Evolutionary conservation across 2,888 invertebrate species (phyloP), one percentile per base, ranked within the genome.

Genomic region (Aproaerema taeniolella): DNA sequence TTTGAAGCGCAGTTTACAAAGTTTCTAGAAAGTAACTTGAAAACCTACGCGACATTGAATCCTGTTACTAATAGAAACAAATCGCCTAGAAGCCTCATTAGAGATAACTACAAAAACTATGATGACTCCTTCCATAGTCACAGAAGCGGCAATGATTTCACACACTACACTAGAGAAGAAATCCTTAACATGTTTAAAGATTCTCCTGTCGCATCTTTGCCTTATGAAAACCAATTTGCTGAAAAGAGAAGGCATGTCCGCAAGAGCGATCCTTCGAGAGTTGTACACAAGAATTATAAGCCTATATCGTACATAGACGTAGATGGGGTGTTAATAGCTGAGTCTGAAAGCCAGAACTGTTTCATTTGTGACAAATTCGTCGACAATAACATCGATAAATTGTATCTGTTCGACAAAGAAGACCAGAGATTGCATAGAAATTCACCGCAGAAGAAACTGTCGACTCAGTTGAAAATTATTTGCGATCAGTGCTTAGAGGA

Each of bases 121-220:
- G 67, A 68, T 20, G 65, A 65, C 7, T 55, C 46, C 20, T 61
- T 65, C 1, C 41, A 41, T 6, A 42, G 31, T 25, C 49, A 50
- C 30, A 66, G 61, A 15, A 65, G 57, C 12, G 67, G 55, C 20
- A 74, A 80, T 35, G 67, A 72, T 36, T 61, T 71, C 10, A 50
- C 57, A 5, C 46, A 42, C 8, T 70, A 71, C 16, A 80, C 82
- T 0, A 58, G 86, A 9, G 85, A 86, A 30, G 80, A 83, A 32
- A 67, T 86, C 16, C 47, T 86, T 9, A 81, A 85, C 46, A 77
- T 86, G 77, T 79, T 86, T 14, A 86, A 85, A 58, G 79, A 86
- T 55, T 72, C 83, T 0, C 87, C 87, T 0, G 75, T 85, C 1
- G 70, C 73, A 0, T 67, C 77, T 1, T 41, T 75, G n/a, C 77